Conservation (phyloP, 2,113 vertebrate genomes). For the Patagioenas fasciata region DNA sequence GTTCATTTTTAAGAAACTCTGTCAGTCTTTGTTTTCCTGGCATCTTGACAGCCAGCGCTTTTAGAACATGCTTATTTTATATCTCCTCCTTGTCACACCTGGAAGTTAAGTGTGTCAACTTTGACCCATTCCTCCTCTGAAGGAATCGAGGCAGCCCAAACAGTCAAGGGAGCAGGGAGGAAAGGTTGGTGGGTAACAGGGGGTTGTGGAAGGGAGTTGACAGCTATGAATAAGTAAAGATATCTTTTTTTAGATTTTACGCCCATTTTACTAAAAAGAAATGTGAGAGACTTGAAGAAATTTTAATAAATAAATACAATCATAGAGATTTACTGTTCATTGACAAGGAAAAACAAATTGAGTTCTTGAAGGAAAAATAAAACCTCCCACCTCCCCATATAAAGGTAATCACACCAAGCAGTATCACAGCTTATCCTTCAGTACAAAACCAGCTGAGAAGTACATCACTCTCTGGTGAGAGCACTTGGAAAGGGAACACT, state of each 20-base stretch:
- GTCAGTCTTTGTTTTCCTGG: not conserved
- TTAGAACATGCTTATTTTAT: not conserved
- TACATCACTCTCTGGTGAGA: not conserved
- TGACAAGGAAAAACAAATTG: not conserved
- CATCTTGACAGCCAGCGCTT: not conserved
- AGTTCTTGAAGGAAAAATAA: not conserved
- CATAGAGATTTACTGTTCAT: not conserved
- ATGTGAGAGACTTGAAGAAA: not conserved
- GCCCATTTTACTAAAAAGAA: not conserved
- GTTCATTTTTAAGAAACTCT: not conserved
- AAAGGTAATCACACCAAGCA: not conserved
- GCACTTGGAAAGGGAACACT: not conserved
- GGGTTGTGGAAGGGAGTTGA: not conserved
- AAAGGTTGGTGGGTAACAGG: not conserved
- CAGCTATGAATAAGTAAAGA: not conserved
- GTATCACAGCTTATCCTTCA: not conserved
- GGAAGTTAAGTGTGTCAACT: not conserved
- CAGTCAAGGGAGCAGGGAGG: not conserved
- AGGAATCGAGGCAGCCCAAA: not conserved
- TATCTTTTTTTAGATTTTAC: not conserved
- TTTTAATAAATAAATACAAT: not conserved
- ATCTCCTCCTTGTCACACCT: not conserved
- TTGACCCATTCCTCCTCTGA: not conserved
- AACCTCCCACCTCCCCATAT: accelerated
- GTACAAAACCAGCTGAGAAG: not conserved